A percentile compares a stretch with the other conserved stretches of the same genome.
These are phyloP conservation scores for Enteromius argenteus DNA, from an alignment of 2,797 vertebrate species.

Conservation along the genomic window DNA sequence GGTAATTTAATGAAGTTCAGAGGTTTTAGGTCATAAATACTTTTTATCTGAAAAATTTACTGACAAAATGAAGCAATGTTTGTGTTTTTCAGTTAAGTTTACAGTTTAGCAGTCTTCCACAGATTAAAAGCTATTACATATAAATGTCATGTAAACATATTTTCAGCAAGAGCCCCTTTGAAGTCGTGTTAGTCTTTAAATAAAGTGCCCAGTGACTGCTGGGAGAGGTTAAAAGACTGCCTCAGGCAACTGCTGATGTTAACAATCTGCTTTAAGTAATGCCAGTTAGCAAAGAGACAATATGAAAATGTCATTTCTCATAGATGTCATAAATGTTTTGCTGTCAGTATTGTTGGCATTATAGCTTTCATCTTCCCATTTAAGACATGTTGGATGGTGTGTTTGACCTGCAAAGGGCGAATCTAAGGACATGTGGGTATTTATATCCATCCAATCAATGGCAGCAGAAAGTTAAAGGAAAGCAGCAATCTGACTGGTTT, in stretches of 20 bases:
- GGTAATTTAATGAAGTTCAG: background rate
- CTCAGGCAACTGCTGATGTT: conserved; percentile 15
- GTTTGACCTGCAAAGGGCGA: conserved; percentile 30
- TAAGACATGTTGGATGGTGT: conserved; percentile 20
- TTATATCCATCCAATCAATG: conserved; percentile 52
- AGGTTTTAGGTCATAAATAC: background rate
- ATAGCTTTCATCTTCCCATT: conserved; percentile 23
- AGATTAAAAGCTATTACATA: conserved; percentile 11
- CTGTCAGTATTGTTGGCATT: background rate
- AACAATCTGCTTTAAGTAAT: conserved; percentile 33
- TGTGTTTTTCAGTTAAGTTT: background rate
- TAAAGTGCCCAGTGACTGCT: conserved; percentile 28
- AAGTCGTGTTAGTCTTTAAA: conserved; percentile 27
- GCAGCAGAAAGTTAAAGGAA: conserved; percentile 34
- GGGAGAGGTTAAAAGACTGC: conserved; percentile 28
- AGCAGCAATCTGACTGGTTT: conserved; percentile 44
- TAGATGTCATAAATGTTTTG: conserved; percentile 39
- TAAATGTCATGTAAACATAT: conserved; percentile 9
- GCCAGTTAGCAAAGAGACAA: conserved; percentile 32
- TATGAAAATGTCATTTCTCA: conserved; percentile 34
- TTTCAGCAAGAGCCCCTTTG: conserved; percentile 25
- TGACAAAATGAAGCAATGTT: background rate
- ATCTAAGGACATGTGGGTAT: conserved; percentile 36
- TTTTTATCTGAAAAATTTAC: conserved; percentile 14
- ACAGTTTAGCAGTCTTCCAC: background rate